These are phyloP conservation scores for Cotesia congregata DNA, from an alignment of 2,888 invertebrate species.

Conservation along the genomic window DNA sequence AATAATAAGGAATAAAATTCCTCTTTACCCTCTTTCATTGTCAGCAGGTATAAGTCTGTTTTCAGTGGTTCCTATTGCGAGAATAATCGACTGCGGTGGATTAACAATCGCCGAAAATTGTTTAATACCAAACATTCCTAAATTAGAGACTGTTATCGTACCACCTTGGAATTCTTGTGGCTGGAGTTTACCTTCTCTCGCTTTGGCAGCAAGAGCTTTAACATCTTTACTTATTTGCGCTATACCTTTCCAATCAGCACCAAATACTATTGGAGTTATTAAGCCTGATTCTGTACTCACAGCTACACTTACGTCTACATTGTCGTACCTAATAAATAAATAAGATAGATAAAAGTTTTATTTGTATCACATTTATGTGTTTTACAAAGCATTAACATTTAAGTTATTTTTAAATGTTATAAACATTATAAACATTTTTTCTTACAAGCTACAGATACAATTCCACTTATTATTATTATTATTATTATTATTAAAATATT, in stretches of 20 bases:
- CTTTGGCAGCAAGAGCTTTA: slow-evolving; percentile 86
- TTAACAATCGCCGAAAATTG: slow-evolving; percentile 95
- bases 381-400: slow-evolving; percentile 1
- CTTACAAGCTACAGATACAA: too few species aligned
- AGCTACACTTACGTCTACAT: slow-evolving; percentile 96
- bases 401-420: too few species aligned
- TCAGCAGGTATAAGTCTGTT: slow-evolving; percentile 82
- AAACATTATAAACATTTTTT: too few species aligned
- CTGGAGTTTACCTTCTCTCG: slow-evolving; percentile 88
- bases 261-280: slow-evolving; percentile 96
- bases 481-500: too few species aligned
- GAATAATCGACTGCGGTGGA: slow-evolving; percentile 94
- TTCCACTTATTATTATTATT: too few species aligned
- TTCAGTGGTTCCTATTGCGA: slow-evolving; percentile 89
- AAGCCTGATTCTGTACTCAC: slow-evolving; percentile 95
- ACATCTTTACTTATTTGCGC: slow-evolving; percentile 85
- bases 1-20: too few species aligned
- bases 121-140: slow-evolving; percentile 93
- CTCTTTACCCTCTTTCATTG: slow-evolving; percentile 81
- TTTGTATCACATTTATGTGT: background rate
- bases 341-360: background rate
- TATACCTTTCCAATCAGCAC: slow-evolving; percentile 91
- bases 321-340: slow-evolving; percentile 77
- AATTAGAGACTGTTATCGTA: slow-evolving; percentile 93
- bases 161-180: slow-evolving; percentile 98